Base-by-base conservation (phyloP, 2,113 vertebrate species). In the Colistium nudipinnis region DNA sequence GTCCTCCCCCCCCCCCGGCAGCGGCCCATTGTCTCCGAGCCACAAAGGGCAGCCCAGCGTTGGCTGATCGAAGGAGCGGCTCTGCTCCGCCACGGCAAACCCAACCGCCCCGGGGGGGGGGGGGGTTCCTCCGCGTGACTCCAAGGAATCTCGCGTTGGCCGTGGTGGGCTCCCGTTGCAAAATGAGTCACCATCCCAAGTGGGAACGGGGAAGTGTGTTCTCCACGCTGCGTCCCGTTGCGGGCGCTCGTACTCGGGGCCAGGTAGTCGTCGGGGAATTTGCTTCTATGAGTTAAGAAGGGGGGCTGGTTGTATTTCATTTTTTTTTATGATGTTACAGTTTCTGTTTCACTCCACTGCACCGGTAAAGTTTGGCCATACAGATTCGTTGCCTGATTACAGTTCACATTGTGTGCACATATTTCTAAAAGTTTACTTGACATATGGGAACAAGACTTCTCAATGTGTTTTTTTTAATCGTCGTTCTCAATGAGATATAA, bases 11-110 rank as follows among this genome's bases (percentile, higher is more conserved):
- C 7, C 19, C n/a, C 54, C 70, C 75, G 22, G 85, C 78, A 88
- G 83, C 68, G 51, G 80, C 89, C 72, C 83, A 90, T 91, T 92
- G 89, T 92, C 91, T 93, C 81, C 39, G 17, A 66, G 66, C 52
- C 80, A 88, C 85, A 89, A 90, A 88, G 86, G 83, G 73, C 85
- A 80, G 84, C 81, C 74, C 69, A 62, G 76, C 62, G 81, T 70
- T 76, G 71, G 83, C 53, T 87, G 89, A 92, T 85, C 78, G 68
- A 88, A 88, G 31, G 81, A 74, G 49, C 69, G 39, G 67, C 75
- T 86, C 65, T 54, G 10, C 82, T 61, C 52, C 61, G 69, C 82
- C 70, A 63, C 66, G 25, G 87, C 87, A 75, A 88, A 75, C 70
- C n/a, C n/a, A n/a, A n/a, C n/a, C n/a, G n/a, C n/a, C n/a, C n/a